Percentiles rank a stretch among this genome's conserved stretches.
phyloP scores from a whole-genome alignment of 1,140 invertebrate species.

The Adoxophyes honmai region DNA sequence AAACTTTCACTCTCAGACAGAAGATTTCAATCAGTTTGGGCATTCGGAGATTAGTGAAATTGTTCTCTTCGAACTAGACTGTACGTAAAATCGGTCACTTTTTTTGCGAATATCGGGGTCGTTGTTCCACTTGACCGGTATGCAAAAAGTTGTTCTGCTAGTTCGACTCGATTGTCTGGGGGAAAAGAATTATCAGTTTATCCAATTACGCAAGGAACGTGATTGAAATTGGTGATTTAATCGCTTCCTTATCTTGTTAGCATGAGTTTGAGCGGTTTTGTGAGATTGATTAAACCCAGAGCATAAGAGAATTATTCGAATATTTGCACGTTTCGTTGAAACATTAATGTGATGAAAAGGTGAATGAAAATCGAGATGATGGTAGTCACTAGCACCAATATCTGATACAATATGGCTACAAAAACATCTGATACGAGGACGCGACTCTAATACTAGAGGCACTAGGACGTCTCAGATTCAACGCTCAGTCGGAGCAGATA shows the following conservation, averaged over 20 bases:
- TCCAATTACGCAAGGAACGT: slow-evolving; percentile 5
- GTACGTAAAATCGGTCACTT: neutral
- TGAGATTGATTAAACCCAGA: neutral
- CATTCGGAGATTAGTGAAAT: neutral
- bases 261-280: neutral
- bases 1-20: neutral
- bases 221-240: neutral
- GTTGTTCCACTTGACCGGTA: neutral
- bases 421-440: too few species aligned
- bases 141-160: slow-evolving; percentile 6
- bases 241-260: neutral
- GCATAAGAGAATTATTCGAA: neutral
- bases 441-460: too few species aligned
- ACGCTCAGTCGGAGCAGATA: too few species aligned
- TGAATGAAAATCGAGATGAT: too few species aligned
- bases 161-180: neutral
- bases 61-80: slow-evolving; percentile 4
- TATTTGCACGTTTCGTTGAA: neutral
- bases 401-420: too few species aligned
- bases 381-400: too few species aligned
- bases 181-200: neutral
- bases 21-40: neutral
- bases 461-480: too few species aligned
- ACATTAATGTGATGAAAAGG: too few species aligned
- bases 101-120: slow-evolving; percentile 9